Conservation (phyloP, 2,113 vertebrate genomes). For the Crocuta crocuta region DNA sequence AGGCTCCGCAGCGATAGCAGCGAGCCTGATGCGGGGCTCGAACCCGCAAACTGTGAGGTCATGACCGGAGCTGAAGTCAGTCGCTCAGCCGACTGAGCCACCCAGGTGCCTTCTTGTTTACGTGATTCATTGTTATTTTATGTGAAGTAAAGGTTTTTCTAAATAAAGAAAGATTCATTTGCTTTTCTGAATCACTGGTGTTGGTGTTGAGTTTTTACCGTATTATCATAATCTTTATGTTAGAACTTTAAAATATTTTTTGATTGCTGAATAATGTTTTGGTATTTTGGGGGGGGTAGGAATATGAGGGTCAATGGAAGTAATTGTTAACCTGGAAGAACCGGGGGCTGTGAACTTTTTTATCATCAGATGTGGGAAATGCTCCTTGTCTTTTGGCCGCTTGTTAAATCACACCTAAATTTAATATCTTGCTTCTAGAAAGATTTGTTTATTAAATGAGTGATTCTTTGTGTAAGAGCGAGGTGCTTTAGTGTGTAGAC, state of each 20-base stretch:
- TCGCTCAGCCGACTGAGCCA: no score
- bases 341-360: neutral
- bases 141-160: neutral
- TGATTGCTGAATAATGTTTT: neutral
- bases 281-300: neutral
- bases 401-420: neutral
- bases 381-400: neutral
- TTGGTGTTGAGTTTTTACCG: neutral
- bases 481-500: neutral
- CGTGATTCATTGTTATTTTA: constrained; percentile 8
- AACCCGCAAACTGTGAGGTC: no score
- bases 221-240: neutral
- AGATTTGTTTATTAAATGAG: neutral
- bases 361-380: neutral
- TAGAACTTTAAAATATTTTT: neutral
- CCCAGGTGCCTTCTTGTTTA: neutral
- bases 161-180: neutral
- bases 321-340: neutral
- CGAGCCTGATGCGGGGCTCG: no score
- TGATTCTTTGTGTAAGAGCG: neutral
- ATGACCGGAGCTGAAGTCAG: no score
- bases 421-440: neutral
- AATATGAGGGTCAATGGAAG: neutral
- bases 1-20: no score
- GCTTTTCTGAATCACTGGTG: neutral